phyloP scores from a whole-genome alignment of 2,888 invertebrate genomes.

The Machimus rusticus region DNA sequence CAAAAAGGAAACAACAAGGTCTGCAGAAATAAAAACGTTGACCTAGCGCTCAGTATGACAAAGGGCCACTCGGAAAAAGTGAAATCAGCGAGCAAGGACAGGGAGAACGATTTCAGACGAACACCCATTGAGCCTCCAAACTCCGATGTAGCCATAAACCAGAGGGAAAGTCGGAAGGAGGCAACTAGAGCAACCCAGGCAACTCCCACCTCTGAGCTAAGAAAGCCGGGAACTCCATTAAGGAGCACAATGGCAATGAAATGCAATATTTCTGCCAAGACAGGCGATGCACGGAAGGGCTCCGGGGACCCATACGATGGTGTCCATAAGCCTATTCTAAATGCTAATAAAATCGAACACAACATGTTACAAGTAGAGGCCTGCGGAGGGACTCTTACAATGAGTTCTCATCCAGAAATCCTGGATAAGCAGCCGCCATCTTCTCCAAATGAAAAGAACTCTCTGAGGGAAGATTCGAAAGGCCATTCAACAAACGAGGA shows the following conservation, averaged over 20 bases:
- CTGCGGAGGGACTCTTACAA: not conserved
- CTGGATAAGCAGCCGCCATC: not conserved
- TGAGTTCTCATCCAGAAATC: not conserved
- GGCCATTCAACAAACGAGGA: not conserved
- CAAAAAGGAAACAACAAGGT: constrained; percentile 53
- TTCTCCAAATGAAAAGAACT: not conserved
- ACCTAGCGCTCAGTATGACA: constrained; percentile 60
- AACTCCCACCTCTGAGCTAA: not conserved
- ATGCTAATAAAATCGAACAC: constrained; percentile 37
- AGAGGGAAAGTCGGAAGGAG: constrained; percentile 6
- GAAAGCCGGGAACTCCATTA: not conserved
- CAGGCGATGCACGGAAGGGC: not conserved
- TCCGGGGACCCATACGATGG: not conserved
- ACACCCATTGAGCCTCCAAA: not conserved
- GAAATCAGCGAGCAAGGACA: not conserved
- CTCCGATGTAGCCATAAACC: not conserved
- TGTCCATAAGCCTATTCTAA: not conserved
- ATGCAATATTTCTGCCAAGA: not conserved
- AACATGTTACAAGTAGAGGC: not conserved
- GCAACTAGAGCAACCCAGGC: not conserved
- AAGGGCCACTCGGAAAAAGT: not conserved
- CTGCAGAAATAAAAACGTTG: constrained; percentile 63
- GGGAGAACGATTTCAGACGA: not conserved
- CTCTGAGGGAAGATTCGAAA: not conserved
- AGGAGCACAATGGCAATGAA: not conserved